phyloP scores from a whole-genome alignment of 2,888 invertebrate species.

The Caenorhabditis sp. region DNA sequence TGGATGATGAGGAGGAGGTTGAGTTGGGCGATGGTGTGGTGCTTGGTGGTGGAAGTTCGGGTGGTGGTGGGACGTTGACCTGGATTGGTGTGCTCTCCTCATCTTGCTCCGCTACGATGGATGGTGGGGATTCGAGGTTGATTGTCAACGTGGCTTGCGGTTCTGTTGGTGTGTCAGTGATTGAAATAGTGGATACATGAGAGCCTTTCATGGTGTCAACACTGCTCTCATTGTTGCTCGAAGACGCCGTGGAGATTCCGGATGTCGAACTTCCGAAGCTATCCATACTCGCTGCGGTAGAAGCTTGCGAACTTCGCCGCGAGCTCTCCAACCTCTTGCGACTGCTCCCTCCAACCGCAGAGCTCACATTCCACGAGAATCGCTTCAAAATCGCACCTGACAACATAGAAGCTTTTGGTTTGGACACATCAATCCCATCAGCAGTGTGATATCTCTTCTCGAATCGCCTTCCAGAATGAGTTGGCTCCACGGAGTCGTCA shows the following conservation, averaged over 20 bases:
- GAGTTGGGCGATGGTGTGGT: conserved; percentile 40
- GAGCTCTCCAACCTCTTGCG: conserved; percentile 53
- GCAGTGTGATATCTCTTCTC: conserved; percentile 71
- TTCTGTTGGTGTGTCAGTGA: conserved; percentile 27
- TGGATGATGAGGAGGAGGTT: conserved; percentile 19
- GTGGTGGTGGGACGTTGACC: conserved; percentile 51
- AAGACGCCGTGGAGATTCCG: conserved; percentile 63
- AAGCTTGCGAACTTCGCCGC: conserved; percentile 60
- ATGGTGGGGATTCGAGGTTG: conserved; percentile 19
- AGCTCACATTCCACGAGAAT: conserved; percentile 57
- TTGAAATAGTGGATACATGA: conserved; percentile 43
- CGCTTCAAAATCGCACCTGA: conserved; percentile 50
- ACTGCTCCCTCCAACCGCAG: conserved; percentile 44
- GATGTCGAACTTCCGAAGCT: conserved; percentile 70
- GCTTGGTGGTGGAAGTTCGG: conserved; percentile 49
- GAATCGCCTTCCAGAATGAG: conserved; percentile 45
- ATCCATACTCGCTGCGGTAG: conserved; percentile 62
- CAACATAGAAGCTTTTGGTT: conserved; percentile 49
- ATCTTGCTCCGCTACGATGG: conserved; percentile 25
- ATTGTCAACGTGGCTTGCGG: conserved; percentile 26
- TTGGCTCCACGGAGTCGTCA: conserved; percentile 38
- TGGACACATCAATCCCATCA: conserved; percentile 76
- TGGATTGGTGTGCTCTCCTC: no score
- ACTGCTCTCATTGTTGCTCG: conserved; percentile 24
- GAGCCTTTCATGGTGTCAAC: conserved; percentile 20